Evolutionary conservation across 1,140 invertebrate genomes (phyloP).

Genomic region (Eufriesea mexicana): DNA sequence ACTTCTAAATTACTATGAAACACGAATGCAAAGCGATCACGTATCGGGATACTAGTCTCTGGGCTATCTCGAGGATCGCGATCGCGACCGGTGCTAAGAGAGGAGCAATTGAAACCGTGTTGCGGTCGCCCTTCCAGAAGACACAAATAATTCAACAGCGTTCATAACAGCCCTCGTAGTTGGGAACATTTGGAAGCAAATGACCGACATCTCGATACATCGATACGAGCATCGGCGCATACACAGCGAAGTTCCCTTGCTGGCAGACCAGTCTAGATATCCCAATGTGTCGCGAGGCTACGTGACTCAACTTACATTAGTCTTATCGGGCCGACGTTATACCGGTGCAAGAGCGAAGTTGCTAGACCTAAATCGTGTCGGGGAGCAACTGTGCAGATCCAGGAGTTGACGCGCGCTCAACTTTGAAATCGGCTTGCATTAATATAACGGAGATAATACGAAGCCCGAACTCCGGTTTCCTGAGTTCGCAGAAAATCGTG

Average conservation of each 20-base stretch:
- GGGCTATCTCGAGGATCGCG: too few relatives aligned
- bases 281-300: slow-evolving; percentile 53
- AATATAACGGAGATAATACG: slow-evolving; percentile 53
- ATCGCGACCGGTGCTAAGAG: too few relatives aligned
- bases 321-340: slow-evolving; percentile 57
- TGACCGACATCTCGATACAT: slow-evolving; percentile 7
- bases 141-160: background rate
- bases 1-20: too few relatives aligned
- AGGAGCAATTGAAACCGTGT: background rate
- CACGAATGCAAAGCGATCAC: too few relatives aligned
- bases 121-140: too few relatives aligned
- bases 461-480: background rate
- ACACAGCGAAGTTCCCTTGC: background rate
- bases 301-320: slow-evolving; percentile 65
- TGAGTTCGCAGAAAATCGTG: slow-evolving; percentile 25
- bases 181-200: background rate
- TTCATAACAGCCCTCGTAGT: background rate
- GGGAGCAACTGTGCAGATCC: slow-evolving; percentile 39
- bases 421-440: slow-evolving; percentile 54
- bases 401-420: slow-evolving; percentile 51
- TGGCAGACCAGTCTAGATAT: slow-evolving; percentile 46
- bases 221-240: background rate
- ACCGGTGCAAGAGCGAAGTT: slow-evolving; percentile 40
- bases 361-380: slow-evolving; percentile 56
- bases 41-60: too few relatives aligned